Conservation (phyloP, 2,888 invertebrate species). For the Kuschelorhynchus macadamiae region DNA sequence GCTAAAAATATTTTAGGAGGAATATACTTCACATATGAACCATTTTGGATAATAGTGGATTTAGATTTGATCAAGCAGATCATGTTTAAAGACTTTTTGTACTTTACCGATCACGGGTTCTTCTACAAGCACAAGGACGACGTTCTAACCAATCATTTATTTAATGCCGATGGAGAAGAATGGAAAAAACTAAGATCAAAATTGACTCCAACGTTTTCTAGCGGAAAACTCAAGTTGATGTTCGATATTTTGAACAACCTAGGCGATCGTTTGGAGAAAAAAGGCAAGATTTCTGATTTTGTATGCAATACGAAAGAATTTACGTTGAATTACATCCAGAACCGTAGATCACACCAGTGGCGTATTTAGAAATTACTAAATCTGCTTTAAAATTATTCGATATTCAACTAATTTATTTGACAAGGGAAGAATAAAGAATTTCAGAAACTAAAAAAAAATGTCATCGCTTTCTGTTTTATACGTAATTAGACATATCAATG, state of each 20-base stretch:
- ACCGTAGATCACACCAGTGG: no score
- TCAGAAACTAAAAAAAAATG: no score
- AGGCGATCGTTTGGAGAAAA: slow-evolving; percentile 16
- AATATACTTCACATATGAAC: slow-evolving; percentile 17
- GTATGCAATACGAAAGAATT: background rate
- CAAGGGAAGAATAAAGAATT: no score
- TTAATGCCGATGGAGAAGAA: slow-evolving; percentile 20
- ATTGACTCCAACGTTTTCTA: slow-evolving; percentile 25
- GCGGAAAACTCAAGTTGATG: slow-evolving; percentile 30
- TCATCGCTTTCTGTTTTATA: no score
- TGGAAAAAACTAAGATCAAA: slow-evolving; percentile 29
- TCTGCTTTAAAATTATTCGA: no score
- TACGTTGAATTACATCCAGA: no score
- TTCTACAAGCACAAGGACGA: slow-evolving; percentile 27
- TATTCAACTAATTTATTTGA: no score
- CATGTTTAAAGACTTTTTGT: slow-evolving; percentile 12
- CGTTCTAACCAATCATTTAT: slow-evolving; percentile 18
- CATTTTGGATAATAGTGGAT: slow-evolving; percentile 26
- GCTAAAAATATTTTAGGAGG: slow-evolving; percentile 36
- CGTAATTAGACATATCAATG: no score
- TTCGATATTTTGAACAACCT: slow-evolving; percentile 13
- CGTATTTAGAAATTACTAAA: no score
- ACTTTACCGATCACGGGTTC: slow-evolving; percentile 23
- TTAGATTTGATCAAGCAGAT: slow-evolving; percentile 21
- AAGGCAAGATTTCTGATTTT: slow-evolving; percentile 7